phyloP scores from a whole-genome alignment of 1,140 invertebrate genomes.

The Neoseiulus cucumeris region DNA sequence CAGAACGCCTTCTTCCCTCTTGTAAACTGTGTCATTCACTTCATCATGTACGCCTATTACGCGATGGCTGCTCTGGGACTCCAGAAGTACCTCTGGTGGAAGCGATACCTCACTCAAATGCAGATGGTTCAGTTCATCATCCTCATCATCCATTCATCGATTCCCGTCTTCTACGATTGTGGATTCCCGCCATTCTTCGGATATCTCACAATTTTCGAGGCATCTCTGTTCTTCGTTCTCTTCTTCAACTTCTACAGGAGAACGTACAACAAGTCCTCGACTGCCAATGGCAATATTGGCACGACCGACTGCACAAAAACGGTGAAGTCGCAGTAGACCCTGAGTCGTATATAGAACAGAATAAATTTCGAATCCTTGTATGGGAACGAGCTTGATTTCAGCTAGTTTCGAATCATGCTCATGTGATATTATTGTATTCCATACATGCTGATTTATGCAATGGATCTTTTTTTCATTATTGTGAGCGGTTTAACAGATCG shows the following conservation, averaged over 20 bases:
- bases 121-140: constrained; percentile 52
- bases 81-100: constrained; percentile 36
- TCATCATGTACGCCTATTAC: constrained; percentile 36
- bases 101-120: constrained; percentile 34
- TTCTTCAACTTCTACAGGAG: constrained; percentile 79
- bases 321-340: too few species aligned
- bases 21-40: constrained; percentile 70
- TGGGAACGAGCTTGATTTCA: too few species aligned
- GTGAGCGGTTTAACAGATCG: too few species aligned
- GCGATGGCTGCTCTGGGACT: constrained; percentile 33
- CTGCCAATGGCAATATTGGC: neutral
- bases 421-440: too few species aligned
- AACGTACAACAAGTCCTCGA: constrained; percentile 35
- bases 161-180: constrained; percentile 74
- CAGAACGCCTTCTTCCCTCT: constrained; percentile 46
- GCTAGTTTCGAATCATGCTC: too few species aligned
- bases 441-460: too few species aligned
- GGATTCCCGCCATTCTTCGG: constrained; percentile 84
- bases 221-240: constrained; percentile 69
- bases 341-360: too few species aligned
- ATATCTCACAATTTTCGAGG: constrained; percentile 68
- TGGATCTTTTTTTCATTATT: too few species aligned
- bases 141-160: constrained; percentile 70
- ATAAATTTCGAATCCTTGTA: too few species aligned
- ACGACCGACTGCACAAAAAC: neutral